Evolutionary conservation across 2,797 vertebrate species (phyloP).

Genomic region (Acanthis flammea): DNA sequence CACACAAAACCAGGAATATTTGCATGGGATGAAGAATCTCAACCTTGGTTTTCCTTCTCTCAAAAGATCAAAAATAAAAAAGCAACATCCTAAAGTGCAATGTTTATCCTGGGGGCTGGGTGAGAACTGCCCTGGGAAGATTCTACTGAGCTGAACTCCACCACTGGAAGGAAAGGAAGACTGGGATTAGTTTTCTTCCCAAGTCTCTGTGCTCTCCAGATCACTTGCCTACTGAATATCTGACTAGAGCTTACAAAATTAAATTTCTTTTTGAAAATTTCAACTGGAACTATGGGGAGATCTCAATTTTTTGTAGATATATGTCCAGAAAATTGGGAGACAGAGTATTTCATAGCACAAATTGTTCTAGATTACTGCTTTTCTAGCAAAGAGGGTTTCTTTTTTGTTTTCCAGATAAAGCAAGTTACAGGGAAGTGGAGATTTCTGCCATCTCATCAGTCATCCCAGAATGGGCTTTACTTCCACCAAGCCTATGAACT

Average conservation of each 20-base stretch:
- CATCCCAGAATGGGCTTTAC: background rate
- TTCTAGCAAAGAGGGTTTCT: background rate
- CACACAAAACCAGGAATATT: background rate
- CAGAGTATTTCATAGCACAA: background rate
- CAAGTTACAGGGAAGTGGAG: background rate
- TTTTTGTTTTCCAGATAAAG: background rate
- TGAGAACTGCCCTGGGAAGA: background rate
- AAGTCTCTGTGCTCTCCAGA: background rate
- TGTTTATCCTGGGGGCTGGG: background rate
- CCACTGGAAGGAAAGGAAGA: background rate
- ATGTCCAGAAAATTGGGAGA: background rate
- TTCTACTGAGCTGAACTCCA: background rate
- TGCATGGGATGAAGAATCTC: background rate
- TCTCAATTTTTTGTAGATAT: background rate
- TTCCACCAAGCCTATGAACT: background rate
- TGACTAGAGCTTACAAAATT: background rate
- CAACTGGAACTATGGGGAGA: background rate
- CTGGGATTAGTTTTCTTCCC: background rate
- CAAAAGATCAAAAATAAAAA: background rate
- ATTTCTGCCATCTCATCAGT: background rate
- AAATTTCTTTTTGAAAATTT: background rate
- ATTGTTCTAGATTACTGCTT: background rate
- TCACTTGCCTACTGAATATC: background rate
- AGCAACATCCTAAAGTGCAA: accelerated
- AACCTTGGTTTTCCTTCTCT: background rate